These are phyloP conservation scores for Hirtodrosophila alboralis DNA, from an alignment of 2,888 invertebrate genomes.

Conservation along the genomic window DNA sequence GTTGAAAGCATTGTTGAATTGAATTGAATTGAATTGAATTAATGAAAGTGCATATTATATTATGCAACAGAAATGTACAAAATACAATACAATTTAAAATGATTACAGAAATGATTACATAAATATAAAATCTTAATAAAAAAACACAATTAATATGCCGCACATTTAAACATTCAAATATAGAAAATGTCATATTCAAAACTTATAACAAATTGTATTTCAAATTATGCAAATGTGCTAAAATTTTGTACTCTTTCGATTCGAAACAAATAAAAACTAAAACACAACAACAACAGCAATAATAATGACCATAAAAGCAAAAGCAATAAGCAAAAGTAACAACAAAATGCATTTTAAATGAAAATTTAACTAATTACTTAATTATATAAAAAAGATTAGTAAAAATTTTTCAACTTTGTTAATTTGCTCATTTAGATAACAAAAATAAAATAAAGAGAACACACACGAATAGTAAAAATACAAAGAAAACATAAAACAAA, in stretches of 20 bases:
- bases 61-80: conserved; percentile 37
- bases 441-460: conserved; percentile 21
- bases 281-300: conserved; percentile 18
- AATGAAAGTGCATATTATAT: not conserved
- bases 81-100: conserved; percentile 22
- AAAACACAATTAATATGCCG: conserved; percentile 28
- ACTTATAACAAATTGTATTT: conserved; percentile 31
- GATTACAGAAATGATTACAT: conserved; percentile 1
- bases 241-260: conserved; percentile 43
- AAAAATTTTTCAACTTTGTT: conserved; percentile 43
- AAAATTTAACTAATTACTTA: conserved; percentile 33
- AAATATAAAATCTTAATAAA: conserved; percentile 11
- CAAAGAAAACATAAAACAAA: conserved; percentile 8
- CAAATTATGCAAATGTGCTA: conserved; percentile 28
- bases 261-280: too few relatives aligned
- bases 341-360: conserved; percentile 41
- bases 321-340: conserved; percentile 8
- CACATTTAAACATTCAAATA: conserved; percentile 40
- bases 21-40: conserved; percentile 40
- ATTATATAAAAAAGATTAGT: conserved; percentile 28
- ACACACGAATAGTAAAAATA: conserved; percentile 8
- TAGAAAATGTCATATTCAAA: conserved; percentile 23
- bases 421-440: conserved; percentile 49
- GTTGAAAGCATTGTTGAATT: conserved; percentile 52
- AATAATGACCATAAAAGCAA: conserved; percentile 13